Evolutionary conservation across 2,113 vertebrate species (phyloP).

Genomic region (rat (Rattus norvegicus)): DNA sequence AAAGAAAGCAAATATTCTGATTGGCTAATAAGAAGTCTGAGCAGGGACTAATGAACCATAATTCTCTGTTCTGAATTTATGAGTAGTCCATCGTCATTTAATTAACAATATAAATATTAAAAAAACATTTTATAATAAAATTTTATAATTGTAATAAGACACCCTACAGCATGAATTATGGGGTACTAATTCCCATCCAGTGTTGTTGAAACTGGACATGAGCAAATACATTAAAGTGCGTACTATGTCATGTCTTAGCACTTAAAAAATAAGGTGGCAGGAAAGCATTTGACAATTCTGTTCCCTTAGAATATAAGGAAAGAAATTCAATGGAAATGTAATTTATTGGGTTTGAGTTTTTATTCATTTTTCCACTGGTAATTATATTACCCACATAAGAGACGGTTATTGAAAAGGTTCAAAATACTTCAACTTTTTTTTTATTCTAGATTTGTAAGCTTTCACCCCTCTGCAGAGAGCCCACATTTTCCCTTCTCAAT

Average conservation of each 20-base stretch:
- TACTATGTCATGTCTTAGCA: slow-evolving; percentile 74
- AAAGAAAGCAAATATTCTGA: slow-evolving; percentile 78
- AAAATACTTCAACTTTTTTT: slow-evolving; percentile 68
- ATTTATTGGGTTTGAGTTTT: slow-evolving; percentile 79
- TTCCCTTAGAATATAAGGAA: slow-evolving; percentile 77
- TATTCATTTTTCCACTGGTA: slow-evolving; percentile 79
- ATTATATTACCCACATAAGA: slow-evolving; percentile 76
- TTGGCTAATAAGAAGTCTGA: slow-evolving; percentile 83
- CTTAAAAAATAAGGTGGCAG: slow-evolving; percentile 83
- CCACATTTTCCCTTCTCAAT: slow-evolving; percentile 52
- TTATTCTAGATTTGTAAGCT: slow-evolving; percentile 71
- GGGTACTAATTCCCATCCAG: slow-evolving; percentile 85
- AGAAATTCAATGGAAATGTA: slow-evolving; percentile 79
- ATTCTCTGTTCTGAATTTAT: slow-evolving; percentile 85
- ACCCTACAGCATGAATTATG: slow-evolving; percentile 83
- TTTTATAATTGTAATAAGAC: slow-evolving; percentile 88
- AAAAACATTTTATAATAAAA: slow-evolving; percentile 88
- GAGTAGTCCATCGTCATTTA: slow-evolving; percentile 83
- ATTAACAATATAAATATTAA: slow-evolving; percentile 89
- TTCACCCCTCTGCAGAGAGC: slow-evolving; percentile 50
- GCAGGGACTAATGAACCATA: slow-evolving; percentile 80
- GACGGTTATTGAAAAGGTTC: slow-evolving; percentile 78
- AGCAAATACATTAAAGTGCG: slow-evolving; percentile 83
- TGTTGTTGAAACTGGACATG: slow-evolving; percentile 84
- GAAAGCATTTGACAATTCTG: slow-evolving; percentile 70